Evolutionary conservation across 1,140 invertebrate genomes (phyloP), one percentile per base, ranked within the genome.

Genomic region (Eciton burchellii): DNA sequence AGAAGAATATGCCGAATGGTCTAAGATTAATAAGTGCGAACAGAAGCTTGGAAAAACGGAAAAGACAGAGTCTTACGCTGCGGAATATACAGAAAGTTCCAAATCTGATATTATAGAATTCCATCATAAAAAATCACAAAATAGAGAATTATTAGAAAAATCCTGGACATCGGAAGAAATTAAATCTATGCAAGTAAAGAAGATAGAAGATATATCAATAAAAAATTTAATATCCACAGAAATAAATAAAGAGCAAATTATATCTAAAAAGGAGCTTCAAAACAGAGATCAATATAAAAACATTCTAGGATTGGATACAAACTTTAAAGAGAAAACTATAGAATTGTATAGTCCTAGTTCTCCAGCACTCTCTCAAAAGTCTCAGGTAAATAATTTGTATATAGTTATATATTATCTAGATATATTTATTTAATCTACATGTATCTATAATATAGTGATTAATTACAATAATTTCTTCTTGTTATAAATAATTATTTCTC

Each of bases 301-400:
- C 5, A 82, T 82, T n/a, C 71, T 82, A 6, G 74, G 77, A 1
- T 68, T 86, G 3, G 56, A 88, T 29, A 9, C 56, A 16, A 84
- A 85, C 3, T 81, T 84, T 6, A 63, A 45, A 2, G 63, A 87
- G 63, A 85, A 88, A 81, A 84, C 87, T 35, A 59, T 82, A 0
- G 85, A 86, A 43, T 43, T 92, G 0, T 92, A 93, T 41, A 93
- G 92, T 85, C 92, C 92, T 0, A 93, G 92, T 82, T 93, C 92
- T 3, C 91, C 92, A 19, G 92, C 89, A 29, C 87, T 85, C 6
- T 93, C 92, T 0, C 88, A 91, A 14, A 93, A 91, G 49, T 92
- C 92, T 9, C 91, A 93, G n/a, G 90, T 88, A 71, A 35, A 14
- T 63, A 21, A 49, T 35, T 49, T 65, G n/a, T n/a, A n/a, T n/a